phyloP scores from a whole-genome alignment of 2,888 invertebrate species.

The Netelia virgata region DNA sequence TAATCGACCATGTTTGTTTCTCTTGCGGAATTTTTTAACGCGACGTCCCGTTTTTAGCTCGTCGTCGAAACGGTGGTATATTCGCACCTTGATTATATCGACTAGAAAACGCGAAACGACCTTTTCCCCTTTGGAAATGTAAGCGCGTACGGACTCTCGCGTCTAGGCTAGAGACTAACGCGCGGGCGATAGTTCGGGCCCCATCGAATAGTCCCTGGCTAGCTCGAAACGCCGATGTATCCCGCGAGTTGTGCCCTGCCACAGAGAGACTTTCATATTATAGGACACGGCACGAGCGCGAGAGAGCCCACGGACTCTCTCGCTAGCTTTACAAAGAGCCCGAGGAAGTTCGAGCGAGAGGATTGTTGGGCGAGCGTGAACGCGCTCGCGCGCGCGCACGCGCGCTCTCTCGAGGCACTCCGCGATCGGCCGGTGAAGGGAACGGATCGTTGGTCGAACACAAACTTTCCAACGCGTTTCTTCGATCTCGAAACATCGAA shows the following conservation, averaged over 20 bases:
- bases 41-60: too few species aligned
- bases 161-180: slow-evolving; percentile 17
- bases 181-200: slow-evolving; percentile 32
- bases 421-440: slow-evolving; percentile 82
- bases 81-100: background rate
- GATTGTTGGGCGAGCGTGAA: slow-evolving; percentile 43
- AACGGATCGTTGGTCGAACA: slow-evolving; percentile 77
- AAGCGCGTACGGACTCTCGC: background rate
- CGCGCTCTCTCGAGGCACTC: slow-evolving; percentile 71
- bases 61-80: background rate
- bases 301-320: background rate
- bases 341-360: slow-evolving; percentile 57
- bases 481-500: slow-evolving; percentile 40
- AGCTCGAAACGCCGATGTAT: background rate
- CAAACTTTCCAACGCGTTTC: slow-evolving; percentile 60
- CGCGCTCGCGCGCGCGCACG: slow-evolving; percentile 35
- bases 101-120: slow-evolving; percentile 43
- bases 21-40: too few species aligned
- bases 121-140: slow-evolving; percentile 46
- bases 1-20: too few species aligned
- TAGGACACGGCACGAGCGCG: slow-evolving; percentile 11
- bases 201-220: slow-evolving; percentile 34
- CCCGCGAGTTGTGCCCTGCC: slow-evolving; percentile 49
- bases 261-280: slow-evolving; percentile 79
- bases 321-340: background rate